Evolutionary conservation across 37 sponge, comb jelly and placozoan genomes (phyloP).

Genomic region (Dysidea cf. avara): DNA sequence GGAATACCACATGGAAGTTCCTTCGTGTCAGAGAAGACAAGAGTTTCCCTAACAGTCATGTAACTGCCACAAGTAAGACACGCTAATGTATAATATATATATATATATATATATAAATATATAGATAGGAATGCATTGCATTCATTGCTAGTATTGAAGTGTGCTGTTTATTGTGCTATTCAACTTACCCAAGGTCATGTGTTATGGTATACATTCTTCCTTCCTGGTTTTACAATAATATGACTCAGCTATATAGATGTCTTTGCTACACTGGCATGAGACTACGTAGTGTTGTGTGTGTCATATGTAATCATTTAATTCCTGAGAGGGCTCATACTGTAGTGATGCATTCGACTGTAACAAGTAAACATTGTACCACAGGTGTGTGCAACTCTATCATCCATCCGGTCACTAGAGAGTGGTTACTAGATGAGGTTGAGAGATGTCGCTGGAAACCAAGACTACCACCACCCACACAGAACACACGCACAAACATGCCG

Average conservation of each 20-base stretch:
- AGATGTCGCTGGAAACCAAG: slow-evolving; percentile 28
- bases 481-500: too few relatives aligned
- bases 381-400: slow-evolving; percentile 76
- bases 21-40: slow-evolving; percentile 90
- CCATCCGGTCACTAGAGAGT: slow-evolving; percentile 75
- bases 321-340: too few relatives aligned
- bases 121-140: neutral
- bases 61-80: slow-evolving; percentile 79
- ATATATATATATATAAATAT: neutral
- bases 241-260: too few relatives aligned
- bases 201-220: neutral
- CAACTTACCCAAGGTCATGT: neutral
- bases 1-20: slow-evolving; percentile 73
- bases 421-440: slow-evolving; percentile 57
- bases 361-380: too few relatives aligned
- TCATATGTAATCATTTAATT: too few relatives aligned
- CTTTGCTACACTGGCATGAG: too few relatives aligned
- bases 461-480: neutral
- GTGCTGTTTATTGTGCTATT: neutral
- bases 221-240: too few relatives aligned
- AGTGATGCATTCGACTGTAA: too few relatives aligned
- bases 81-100: neutral
- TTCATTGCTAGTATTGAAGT: neutral
- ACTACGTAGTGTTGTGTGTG: too few relatives aligned
- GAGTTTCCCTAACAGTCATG: slow-evolving; percentile 81